Conservation (phyloP, 2,888 invertebrate species). For the Drosophila ochracea region DNA sequence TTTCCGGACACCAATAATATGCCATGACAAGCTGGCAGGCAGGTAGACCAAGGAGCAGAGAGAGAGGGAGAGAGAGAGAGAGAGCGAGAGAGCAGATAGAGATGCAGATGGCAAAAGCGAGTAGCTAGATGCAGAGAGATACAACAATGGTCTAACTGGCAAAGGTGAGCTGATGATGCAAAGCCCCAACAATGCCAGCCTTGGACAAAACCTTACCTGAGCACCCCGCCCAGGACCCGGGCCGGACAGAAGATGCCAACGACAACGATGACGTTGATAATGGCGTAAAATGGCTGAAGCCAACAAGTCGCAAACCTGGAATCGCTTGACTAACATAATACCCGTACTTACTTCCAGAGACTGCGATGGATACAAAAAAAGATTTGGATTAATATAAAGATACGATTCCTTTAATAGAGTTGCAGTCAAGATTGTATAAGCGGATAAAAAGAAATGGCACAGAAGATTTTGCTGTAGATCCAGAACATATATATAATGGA, state of each 20-base stretch:
- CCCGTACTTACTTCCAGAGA: background rate
- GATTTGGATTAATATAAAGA: background rate
- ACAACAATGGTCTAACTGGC: conserved; percentile 68
- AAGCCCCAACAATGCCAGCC: conserved; percentile 63
- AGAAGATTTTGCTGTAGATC: background rate
- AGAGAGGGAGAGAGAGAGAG: background rate
- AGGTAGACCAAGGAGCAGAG: conserved; percentile 9
- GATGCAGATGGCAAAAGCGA: conserved; percentile 8
- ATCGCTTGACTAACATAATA: conserved; percentile 26
- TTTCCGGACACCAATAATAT: conserved; percentile 83
- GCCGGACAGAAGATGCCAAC: conserved; percentile 63
- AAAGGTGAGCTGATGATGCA: conserved; percentile 69
- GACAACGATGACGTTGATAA: conserved; percentile 75
- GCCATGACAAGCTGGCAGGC: conserved; percentile 69
- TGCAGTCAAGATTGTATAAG: background rate
- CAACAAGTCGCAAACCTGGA: conserved; percentile 5
- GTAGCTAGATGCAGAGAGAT: conserved; percentile 3
- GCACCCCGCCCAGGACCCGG: conserved; percentile 15
- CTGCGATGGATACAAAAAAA: background rate
- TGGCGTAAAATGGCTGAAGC: conserved; percentile 72
- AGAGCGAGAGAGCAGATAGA: conserved; percentile 2
- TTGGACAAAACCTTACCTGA: conserved; percentile 32
- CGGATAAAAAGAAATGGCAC: background rate
- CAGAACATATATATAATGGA: background rate
- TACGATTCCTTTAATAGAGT: background rate